Conservation (phyloP, 2,113 vertebrate genomes). For the Phoxinus phoxinus region DNA sequence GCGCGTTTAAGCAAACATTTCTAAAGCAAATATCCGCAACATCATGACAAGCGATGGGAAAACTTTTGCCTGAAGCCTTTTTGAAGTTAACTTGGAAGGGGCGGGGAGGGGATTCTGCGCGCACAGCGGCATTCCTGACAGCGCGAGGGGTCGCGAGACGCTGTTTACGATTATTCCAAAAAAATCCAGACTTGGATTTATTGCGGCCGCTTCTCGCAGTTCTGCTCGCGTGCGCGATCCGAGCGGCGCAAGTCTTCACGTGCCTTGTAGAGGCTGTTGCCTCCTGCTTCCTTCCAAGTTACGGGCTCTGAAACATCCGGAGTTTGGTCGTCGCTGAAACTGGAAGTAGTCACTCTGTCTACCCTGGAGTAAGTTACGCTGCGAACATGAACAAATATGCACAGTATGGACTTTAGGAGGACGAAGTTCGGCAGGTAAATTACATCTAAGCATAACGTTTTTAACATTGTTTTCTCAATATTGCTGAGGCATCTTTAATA, state of each 20-base stretch:
- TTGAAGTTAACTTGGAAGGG: constrained; percentile 41
- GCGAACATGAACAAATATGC: constrained; percentile 43
- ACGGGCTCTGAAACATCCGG: constrained; percentile 36
- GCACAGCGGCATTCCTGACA: neutral
- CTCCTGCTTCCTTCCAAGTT: neutral
- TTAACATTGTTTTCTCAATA: constrained; percentile 1
- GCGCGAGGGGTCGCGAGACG: constrained; percentile 4
- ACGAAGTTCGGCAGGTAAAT: constrained; percentile 88
- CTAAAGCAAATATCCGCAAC: neutral
- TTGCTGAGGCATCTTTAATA: neutral
- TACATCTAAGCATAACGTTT: constrained; percentile 1
- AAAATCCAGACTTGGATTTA: neutral
- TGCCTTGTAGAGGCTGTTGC: neutral
- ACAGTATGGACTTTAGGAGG: constrained; percentile 87
- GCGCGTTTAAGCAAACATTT: neutral
- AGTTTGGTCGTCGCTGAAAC: constrained; percentile 44
- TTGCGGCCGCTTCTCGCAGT: constrained; percentile 11
- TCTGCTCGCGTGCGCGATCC: neutral
- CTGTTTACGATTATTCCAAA: neutral
- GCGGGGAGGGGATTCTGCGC: constrained; percentile 47
- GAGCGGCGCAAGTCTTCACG: constrained; percentile 16
- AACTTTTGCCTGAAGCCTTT: constrained; percentile 16
- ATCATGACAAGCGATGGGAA: neutral
- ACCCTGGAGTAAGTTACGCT: neutral
- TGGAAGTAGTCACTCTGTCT: constrained; percentile 46